Base-by-base conservation (phyloP, 2,113 vertebrate species). In the Bucco capensis region DNA sequence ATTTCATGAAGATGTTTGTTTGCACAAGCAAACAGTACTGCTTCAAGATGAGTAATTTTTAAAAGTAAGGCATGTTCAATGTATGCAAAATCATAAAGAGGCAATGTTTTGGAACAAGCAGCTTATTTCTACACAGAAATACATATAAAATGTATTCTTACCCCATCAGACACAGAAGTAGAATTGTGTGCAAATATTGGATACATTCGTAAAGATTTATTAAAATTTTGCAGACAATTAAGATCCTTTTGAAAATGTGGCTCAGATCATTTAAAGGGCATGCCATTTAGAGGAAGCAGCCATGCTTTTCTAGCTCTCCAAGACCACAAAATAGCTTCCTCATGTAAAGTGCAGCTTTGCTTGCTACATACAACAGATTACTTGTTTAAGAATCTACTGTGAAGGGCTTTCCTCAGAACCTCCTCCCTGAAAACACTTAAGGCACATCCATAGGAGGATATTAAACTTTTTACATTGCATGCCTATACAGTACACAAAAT, bases 381-480 rank as follows among this genome's bases (percentile, higher is more conserved):
- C 8, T 72, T 25, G 19, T 23, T 58, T 50, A 80, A 72, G 47
- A 46, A 31, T 16, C 38, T 64, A 1, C 19, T 49, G 14, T 27
- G 33, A 86, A 86, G 81, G 44, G 33, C 40, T 81, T 72, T 81
- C 31, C 46, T 86, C 54, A 31, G n/a, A 72, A 61, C 53, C 46
- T 67, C 66, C 54, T 84, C 62, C 83, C 61, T 89, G 77, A 92
- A 92, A 92, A 84, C 23, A 61, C 72, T 75, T 88, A 91, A 92
- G 90, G 86, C 90, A 96, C 44, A 86, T 72, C 44, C 58, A 90
- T 1, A 24, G 17, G 25, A 75, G 44, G 27, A 38, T 73, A 81
- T 75, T 66, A 19, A 83, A 65, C 46, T 69, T 95, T 60, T 58
- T 25, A 40, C 46, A 53, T 44, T 86, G 33, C 25, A 76, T 9